Percentiles rank a stretch among this genome's conserved stretches.
These are phyloP conservation scores for Halyomorpha halys DNA, from an alignment of 1,140 invertebrate species.

Conservation along the genomic window DNA sequence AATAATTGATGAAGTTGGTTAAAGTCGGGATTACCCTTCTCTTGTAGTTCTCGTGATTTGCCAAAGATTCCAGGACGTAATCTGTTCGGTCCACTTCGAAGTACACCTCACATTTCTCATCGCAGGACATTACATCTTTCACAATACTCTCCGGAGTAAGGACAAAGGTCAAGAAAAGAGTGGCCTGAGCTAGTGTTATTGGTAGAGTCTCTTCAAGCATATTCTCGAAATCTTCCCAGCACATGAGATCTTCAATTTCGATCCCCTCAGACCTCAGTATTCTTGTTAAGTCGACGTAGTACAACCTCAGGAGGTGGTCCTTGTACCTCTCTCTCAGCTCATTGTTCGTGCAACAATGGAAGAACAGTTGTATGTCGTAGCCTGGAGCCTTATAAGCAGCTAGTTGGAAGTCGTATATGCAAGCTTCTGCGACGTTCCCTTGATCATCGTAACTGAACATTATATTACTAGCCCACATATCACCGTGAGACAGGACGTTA, in stretches of 20 bases:
- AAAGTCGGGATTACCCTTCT: too few relatives aligned
- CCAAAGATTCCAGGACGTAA: not conserved
- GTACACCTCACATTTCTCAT: too few relatives aligned
- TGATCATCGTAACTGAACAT: constrained; percentile 7
- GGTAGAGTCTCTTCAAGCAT: not conserved
- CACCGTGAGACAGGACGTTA: constrained; percentile 5
- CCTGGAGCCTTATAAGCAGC: not conserved
- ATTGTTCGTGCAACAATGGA: not conserved
- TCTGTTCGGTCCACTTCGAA: too few relatives aligned
- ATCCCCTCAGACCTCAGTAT: not conserved
- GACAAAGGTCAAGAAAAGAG: not conserved
- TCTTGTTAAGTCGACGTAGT: not conserved
- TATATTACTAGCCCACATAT: constrained; percentile 12
- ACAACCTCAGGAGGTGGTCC: not conserved
- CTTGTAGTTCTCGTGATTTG: too few relatives aligned
- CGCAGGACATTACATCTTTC: not conserved
- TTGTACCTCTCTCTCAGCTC: not conserved
- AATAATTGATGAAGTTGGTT: too few relatives aligned
- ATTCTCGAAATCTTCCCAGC: not conserved
- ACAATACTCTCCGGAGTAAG: not conserved
- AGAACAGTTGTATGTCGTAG: not conserved
- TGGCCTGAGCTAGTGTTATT: not conserved
- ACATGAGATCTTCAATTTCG: not conserved
- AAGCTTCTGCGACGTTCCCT: not conserved
- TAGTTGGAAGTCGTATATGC: constrained; percentile 12